Evolutionary conservation across 2,113 vertebrate genomes (phyloP), one percentile per base, ranked within the genome.

Genomic region (Heterotilapia buettikoferi): DNA sequence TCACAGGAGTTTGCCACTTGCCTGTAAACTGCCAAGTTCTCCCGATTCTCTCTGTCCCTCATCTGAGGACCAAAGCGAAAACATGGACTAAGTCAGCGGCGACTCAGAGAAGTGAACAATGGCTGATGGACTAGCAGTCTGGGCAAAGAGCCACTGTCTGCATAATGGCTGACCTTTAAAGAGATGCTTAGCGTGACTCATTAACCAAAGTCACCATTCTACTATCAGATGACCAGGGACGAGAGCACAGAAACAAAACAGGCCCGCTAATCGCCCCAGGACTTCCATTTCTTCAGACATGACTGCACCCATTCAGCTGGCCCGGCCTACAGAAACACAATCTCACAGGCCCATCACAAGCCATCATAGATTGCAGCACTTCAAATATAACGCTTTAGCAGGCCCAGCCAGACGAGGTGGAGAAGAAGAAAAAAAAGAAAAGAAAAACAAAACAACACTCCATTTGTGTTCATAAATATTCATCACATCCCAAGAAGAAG

Each of bases 141-240:
- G 94, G 94, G 95, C 94, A 93, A 86, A 94, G 79, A 84, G 96
- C 82, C 76, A 93, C 93, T 71, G 92, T 95, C 92, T 94, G 93
- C 96, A 96, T 96, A 96, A 94, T 95, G 94, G 96, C 94, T 93
- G 96, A 97, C 97, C 97, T 97, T 96, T 97, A 97, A 95, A 95
- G 94, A 93, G 94, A 96, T 94, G 94, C 97, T 96, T 94, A 95
- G 92, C 88, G 73, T 73, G 57, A 97, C 90, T 93, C 89, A 96
- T 97, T 94, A 96, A 95, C 94, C 95, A 94, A 94, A 97, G 94
- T 97, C 96, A 96, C 86, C 95, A 92, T 96, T 84, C 85, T 94
- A 96, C 94, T 96, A 97, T 96, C 84, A 96, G 97, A 96, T 95
- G 97, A 96, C 93, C 97, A 96, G 91, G 93, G 96, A 94, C 89